These are phyloP conservation scores for Temnothorax unifasciatus DNA, from an alignment of 2,888 invertebrate species.

Conservation along the genomic window DNA sequence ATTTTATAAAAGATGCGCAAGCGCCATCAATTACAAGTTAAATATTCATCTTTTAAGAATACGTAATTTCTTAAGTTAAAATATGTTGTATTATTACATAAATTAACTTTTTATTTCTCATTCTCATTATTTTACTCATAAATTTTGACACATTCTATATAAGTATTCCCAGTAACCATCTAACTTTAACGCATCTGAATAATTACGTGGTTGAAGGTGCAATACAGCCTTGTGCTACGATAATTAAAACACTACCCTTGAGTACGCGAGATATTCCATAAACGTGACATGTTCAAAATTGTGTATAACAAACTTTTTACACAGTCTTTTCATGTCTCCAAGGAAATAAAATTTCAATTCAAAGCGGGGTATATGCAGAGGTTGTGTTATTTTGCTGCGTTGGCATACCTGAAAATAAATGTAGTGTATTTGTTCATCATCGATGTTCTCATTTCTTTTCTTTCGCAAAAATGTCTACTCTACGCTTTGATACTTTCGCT, in stretches of 20 bases:
- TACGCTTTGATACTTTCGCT: constrained; percentile 33
- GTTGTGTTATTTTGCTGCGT: background rate
- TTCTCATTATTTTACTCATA: background rate
- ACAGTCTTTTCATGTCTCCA: background rate
- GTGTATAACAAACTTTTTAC: constrained; percentile 28
- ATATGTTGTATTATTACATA: background rate
- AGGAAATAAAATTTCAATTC: constrained; percentile 42
- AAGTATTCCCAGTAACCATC: background rate
- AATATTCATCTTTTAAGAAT: constrained; percentile 14
- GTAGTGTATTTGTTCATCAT: background rate
- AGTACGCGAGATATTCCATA: constrained; percentile 5
- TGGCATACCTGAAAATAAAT: constrained; percentile 21
- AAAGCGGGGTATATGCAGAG: background rate
- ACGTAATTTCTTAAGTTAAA: background rate
- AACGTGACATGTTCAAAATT: constrained; percentile 38
- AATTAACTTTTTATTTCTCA: background rate
- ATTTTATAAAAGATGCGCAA: background rate
- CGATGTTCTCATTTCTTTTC: constrained; percentile 15
- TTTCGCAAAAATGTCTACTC: constrained; percentile 29
- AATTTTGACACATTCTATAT: background rate
- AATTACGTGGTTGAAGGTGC: constrained; percentile 9
- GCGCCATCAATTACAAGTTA: background rate
- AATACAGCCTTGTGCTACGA: background rate
- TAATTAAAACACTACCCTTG: constrained; percentile 42
- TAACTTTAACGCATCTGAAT: constrained; percentile 14